Conservation (phyloP, 2,113 vertebrate species). For the Aythya baeri region DNA sequence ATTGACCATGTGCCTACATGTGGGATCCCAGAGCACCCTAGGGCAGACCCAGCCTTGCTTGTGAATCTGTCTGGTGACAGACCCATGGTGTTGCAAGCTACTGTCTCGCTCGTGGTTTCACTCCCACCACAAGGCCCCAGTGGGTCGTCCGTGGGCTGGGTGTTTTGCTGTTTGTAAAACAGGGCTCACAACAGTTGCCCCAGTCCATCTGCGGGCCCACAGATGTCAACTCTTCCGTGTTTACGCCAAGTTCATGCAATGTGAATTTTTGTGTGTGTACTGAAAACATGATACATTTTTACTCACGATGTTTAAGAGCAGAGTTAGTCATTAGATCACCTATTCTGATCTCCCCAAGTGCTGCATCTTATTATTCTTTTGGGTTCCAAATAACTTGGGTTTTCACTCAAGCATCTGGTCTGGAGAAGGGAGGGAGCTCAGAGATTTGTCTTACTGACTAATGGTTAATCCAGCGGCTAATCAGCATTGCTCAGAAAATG, state of each 20-base stretch:
- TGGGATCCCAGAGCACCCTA: neutral
- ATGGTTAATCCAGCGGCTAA: neutral
- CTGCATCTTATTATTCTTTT: neutral
- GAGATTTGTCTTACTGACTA: conserved; percentile 9
- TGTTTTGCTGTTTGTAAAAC: conserved; percentile 29
- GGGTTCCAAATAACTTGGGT: neutral
- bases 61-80: neutral
- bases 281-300: neutral
- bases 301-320: neutral
- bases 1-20: rapidly evolving
- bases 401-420: neutral
- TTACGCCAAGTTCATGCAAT: neutral
- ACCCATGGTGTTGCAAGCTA: neutral
- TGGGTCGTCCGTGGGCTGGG: neutral
- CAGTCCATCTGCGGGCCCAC: neutral
- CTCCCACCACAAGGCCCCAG: neutral
- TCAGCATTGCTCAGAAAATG: conserved; percentile 44
- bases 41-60: neutral
- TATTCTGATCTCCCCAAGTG: neutral
- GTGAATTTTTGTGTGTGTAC: conserved; percentile 12
- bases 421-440: neutral
- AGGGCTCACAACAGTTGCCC: neutral
- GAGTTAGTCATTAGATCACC: conserved; percentile 4
- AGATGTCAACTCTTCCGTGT: conserved; percentile 9
- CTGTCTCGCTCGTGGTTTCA: neutral